Conservation (phyloP, 2,113 vertebrate genomes). For the Platycercus adscitus region DNA sequence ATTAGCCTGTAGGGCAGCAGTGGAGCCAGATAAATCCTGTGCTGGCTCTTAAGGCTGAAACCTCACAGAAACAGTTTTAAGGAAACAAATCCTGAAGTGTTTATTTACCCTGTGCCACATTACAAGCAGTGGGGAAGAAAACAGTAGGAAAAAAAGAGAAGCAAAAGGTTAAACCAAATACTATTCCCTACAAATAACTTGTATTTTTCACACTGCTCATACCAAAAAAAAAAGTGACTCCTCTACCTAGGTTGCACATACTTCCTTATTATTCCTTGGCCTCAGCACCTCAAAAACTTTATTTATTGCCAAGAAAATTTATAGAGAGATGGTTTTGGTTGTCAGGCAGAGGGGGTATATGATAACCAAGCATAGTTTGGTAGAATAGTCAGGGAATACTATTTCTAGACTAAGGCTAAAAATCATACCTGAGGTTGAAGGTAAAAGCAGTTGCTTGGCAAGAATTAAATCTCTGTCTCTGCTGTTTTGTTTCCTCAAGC, state of each 20-base stretch:
- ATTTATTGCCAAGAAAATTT: neutral
- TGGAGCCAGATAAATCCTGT: conserved; percentile 57
- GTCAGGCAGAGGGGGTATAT: neutral
- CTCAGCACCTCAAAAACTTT: neutral
- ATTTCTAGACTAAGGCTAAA: conserved; percentile 22
- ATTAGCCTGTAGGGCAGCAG: conserved; percentile 46
- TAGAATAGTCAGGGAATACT: neutral
- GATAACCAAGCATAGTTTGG: neutral
- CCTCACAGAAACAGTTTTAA: conserved; percentile 24
- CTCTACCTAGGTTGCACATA: neutral
- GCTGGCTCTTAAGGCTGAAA: conserved; percentile 51
- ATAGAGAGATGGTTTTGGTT: neutral
- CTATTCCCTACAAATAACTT: neutral
- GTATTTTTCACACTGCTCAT: neutral
- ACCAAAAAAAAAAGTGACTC: neutral
- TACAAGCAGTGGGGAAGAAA: neutral
- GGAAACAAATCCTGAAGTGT: conserved; percentile 14
- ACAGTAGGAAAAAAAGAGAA: neutral
- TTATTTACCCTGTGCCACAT: conserved; percentile 43
- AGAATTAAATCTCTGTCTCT: conserved; percentile 54
- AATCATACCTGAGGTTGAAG: conserved; percentile 4
- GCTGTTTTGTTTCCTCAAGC: conserved; percentile 48
- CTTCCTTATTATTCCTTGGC: neutral
- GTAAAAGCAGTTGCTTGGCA: conserved; percentile 27
- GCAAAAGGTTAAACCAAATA: neutral